Conservation (phyloP, 2,113 vertebrate species). For the Pangasianodon hypophthalmus region DNA sequence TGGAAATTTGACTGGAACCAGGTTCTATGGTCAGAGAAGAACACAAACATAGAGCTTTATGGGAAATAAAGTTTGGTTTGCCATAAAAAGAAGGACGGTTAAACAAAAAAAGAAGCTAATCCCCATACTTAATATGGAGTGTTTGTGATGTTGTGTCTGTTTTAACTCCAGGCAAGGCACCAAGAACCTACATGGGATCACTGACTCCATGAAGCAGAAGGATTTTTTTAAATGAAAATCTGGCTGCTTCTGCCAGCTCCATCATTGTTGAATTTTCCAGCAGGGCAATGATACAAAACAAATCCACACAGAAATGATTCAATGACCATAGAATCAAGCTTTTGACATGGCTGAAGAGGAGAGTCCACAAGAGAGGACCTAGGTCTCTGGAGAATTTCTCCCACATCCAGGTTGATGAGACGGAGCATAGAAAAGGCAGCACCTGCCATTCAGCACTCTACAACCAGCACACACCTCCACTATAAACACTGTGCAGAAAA, state of each 20-base stretch:
- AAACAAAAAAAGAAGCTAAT: not conserved
- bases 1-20: not conserved
- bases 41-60: not conserved
- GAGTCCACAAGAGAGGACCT: not conserved
- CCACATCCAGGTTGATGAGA: slow-evolving; percentile 16
- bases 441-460: slow-evolving; percentile 30
- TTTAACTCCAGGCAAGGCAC: not conserved
- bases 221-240: not conserved
- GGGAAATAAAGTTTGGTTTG: not conserved
- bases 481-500: slow-evolving; percentile 43
- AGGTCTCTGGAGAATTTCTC: not conserved
- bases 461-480: slow-evolving; percentile 28
- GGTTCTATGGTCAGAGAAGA: not conserved
- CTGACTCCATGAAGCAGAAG: not conserved
- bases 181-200: not conserved
- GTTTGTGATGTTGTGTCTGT: not conserved
- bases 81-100: not conserved
- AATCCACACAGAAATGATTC: not conserved
- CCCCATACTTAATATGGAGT: not conserved
- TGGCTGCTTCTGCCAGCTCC: not conserved
- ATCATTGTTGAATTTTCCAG: not conserved
- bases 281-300: not conserved
- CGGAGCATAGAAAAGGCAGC: slow-evolving; percentile 27
- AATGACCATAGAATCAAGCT: not conserved
- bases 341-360: not conserved